Percentiles rank a stretch among this genome's conserved stretches.
These are phyloP conservation scores for Alces alces DNA, from an alignment of 2,113 vertebrate genomes.

Conservation along the genomic window DNA sequence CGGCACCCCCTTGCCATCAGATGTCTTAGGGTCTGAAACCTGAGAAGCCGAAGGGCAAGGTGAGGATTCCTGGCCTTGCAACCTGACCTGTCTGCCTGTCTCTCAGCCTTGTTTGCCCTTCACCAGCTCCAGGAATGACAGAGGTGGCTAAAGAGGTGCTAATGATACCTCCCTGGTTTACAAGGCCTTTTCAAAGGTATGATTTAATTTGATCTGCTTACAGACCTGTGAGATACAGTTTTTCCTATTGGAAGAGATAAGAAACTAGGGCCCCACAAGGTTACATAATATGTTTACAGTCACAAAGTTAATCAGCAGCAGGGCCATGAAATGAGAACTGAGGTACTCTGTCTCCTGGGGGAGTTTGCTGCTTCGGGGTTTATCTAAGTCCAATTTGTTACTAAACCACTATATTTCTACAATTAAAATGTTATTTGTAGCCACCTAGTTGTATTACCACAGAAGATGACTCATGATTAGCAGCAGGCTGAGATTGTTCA, in stretches of 20 bases:
- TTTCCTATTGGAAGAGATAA: neutral
- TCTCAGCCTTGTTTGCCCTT: neutral
- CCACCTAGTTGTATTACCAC: neutral
- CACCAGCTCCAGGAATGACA: neutral
- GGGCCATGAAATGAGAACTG: neutral
- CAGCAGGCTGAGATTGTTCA: neutral
- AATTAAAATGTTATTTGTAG: slow-evolving; percentile 1
- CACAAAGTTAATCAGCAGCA: neutral
- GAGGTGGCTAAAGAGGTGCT: neutral
- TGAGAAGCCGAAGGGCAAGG: neutral
- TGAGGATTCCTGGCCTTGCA: neutral
- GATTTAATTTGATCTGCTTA: neutral
- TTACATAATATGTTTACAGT: neutral
- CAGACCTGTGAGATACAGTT: neutral
- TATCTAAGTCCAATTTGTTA: neutral
- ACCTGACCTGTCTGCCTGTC: neutral
- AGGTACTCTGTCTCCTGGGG: neutral
- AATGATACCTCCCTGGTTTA: neutral
- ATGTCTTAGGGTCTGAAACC: neutral
- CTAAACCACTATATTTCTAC: neutral
- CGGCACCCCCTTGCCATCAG: neutral
- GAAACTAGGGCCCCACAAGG: neutral
- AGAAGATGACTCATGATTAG: neutral
- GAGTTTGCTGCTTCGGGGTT: neutral
- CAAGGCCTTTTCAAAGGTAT: neutral